Percentiles rank a stretch among this genome's conserved stretches.
Conservation (phyloP, 2,113 vertebrate species). For the Varanus komodoensis region DNA sequence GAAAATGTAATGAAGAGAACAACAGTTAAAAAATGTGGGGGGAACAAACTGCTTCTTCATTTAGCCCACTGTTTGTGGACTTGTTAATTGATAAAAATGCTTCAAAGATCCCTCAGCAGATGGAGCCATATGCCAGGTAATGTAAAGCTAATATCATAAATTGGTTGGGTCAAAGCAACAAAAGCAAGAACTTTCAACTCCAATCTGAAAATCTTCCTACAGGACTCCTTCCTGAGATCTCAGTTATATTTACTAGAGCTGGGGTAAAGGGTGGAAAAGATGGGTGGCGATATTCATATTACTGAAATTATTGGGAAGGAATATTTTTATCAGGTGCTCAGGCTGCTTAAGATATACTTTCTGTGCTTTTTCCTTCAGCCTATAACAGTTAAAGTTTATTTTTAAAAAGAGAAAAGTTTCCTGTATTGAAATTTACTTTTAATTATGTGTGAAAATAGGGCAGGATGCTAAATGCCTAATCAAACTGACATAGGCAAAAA, state of each 20-base stretch:
- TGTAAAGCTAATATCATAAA: neutral
- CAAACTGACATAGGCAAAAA: neutral
- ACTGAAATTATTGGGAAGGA: neutral
- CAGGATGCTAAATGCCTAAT: neutral
- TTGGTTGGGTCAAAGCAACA: neutral
- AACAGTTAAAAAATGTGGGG: neutral
- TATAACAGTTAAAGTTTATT: neutral
- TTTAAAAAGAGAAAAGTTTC: neutral
- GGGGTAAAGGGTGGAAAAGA: neutral
- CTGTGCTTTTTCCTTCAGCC: neutral
- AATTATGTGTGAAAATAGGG: neutral
- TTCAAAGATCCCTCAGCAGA: constrained; percentile 43
- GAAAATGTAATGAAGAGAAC: neutral
- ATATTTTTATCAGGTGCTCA: neutral
- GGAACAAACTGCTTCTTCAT: neutral
- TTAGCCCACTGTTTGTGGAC: neutral
- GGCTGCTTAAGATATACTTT: neutral
- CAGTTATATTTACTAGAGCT: neutral
- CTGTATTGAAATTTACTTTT: neutral
- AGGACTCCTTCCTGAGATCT: neutral
- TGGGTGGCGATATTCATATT: neutral
- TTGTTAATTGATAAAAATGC: neutral
- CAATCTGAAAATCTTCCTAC: neutral
- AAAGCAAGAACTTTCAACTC: neutral
- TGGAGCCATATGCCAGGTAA: constrained; percentile 47